Evolutionary conservation across 2,797 vertebrate species (phyloP), one percentile per base, ranked within the genome.

Genomic region (Sebastes diaconus): DNA sequence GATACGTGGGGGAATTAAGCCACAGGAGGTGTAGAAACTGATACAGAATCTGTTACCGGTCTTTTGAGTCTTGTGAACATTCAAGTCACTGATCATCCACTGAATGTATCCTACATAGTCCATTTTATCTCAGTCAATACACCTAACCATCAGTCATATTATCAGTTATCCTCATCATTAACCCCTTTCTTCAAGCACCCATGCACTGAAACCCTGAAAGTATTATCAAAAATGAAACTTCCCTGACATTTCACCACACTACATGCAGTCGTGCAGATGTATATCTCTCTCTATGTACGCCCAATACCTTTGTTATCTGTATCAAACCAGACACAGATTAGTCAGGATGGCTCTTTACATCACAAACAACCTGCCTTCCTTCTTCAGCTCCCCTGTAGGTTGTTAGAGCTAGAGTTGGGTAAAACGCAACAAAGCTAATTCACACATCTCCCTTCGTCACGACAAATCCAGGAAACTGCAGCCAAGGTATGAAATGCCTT

Each of bases 401-500:
- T 69, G 60, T 64, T 75, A 63, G 22, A 73, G 68, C 70, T 73
- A 14, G 3, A 57, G 64, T 61, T 63, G 24, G 27, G 30, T 70
- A 68, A 85, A 81, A 82, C 68, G 57, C 16, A 20, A 55, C 76
- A 74, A 73, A 81, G 46, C 50, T 46, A 73, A 87, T 90, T 81
- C 59, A 83, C 36, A 63, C 58, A 74, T 80, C 58, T 50, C 13
- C 4, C 70, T n/a, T 59, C 24, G 32, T 71, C 36, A 70, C 16
- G 20, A 82, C 78, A 85, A 80, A 81, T 69, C 77, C 64, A 68
- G 74, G 50, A 71, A 81, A 69, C 34, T 52, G 34, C 30, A 74
- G 77, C 79, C 65, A 80, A 87, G 68, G 16, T 84, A 73, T 54
- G 34, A 78, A 74, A n/a, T 58, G 14, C 59, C 73, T 74, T 50